Base-by-base conservation (phyloP, 2,888 invertebrate species). In the Erebia palarica region DNA sequence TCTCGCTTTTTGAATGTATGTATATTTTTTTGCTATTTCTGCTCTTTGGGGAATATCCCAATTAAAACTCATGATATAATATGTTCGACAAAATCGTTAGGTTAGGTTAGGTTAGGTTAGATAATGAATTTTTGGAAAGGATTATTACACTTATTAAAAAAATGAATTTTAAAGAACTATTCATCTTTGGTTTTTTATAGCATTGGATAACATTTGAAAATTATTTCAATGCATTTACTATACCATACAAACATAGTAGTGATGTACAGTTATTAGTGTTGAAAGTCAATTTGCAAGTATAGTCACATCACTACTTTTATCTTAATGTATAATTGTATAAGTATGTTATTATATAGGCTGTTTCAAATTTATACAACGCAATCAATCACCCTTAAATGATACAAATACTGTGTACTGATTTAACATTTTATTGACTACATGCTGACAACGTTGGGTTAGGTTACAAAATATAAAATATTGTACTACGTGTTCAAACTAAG, bases 231-330 rank as follows among this genome's bases (percentile, higher is more conserved):
- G 16, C n/a, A 11, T 63, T 49, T 63, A 18, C 13, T 47, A 61
- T 44, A 61, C 36, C 10, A n/a, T 21, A 63, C n/a, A 63, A 63
- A 14, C 14, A 49, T 13, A 13, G 55, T 21, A 49, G 63, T 49
- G 21, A 63, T 63, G 49, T 21, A 13, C 21, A 21, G 9, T 8
- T 18, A 63, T 21, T 57, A 21, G 21, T 18, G 11, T 58, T 18
- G 13, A 58, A 57, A 13, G 21, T 58, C 21, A 21, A 51, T n/a
- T 27, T 27, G 27, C 27, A 51, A 3, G 9, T 55, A 55, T 61
- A 44, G 61, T 13, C 42, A 44, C 61, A 44, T 61, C 61, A 55
- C 55, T 55, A 55, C 10, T 55, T 55, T 11, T 55, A 55, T 11
- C 55, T 55, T 55, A 55, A 55, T 9, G 36, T 36, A 7, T 36